Percentiles rank a stretch among this genome's conserved stretches.
These are phyloP conservation scores for Morinoia aosen DNA, from an alignment of 2,888 invertebrate genomes.

Conservation along the genomic window DNA sequence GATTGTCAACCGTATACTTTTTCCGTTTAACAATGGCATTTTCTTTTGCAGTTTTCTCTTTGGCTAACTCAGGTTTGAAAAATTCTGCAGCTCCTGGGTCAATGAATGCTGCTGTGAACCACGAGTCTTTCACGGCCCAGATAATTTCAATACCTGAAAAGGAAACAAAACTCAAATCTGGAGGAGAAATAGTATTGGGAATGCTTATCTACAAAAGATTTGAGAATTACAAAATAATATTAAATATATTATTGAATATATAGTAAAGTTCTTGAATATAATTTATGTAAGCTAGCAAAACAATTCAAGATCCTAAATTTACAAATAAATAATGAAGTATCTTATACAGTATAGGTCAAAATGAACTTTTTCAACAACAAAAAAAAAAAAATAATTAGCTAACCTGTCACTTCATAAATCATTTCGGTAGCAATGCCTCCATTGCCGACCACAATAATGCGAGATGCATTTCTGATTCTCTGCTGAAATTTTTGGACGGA, in stretches of 20 bases:
- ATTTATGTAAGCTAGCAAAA: no score
- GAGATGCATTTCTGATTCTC: conserved; percentile 79
- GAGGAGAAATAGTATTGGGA: background rate
- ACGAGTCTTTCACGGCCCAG: conserved; percentile 94
- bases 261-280: background rate
- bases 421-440: conserved; percentile 99
- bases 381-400: background rate
- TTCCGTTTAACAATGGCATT: conserved; percentile 59
- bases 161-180: background rate
- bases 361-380: background rate
- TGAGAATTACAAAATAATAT: background rate
- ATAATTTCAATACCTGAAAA: conserved; percentile 82
- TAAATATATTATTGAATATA: background rate
- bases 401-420: conserved; percentile 74
- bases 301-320: no score
- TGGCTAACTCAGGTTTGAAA: conserved; percentile 76
- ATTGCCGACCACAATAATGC: conserved; percentile 91
- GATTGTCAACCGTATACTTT: conserved; percentile 63
- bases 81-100: conserved; percentile 97
- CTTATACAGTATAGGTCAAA: no score
- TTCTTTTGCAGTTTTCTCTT: conserved; percentile 60
- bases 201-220: background rate
- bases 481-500: conserved; percentile 86
- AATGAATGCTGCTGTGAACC: conserved; percentile 93
- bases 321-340: no score